A percentile compares a stretch with the other conserved stretches of the same genome.
phyloP scores from a whole-genome alignment of 2,888 invertebrate species.

The Lomographa bimaculata region DNA sequence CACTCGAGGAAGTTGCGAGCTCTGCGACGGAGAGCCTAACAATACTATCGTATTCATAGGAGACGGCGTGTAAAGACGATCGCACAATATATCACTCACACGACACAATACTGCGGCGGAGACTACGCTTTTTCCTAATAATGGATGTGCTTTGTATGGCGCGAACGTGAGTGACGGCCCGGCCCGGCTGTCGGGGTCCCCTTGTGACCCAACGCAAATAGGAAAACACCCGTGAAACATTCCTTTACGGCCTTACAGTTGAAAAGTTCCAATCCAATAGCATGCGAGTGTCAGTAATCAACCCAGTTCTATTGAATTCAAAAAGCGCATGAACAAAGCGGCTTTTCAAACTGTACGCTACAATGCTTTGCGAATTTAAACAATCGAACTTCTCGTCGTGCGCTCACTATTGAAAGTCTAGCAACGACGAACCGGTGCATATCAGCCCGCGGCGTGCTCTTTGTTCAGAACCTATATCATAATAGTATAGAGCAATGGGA shows the following conservation, averaged over 20 bases:
- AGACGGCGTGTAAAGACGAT: constrained; percentile 20
- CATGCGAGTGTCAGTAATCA: constrained; percentile 5
- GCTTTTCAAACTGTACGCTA: constrained; percentile 22
- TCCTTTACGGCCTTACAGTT: constrained; percentile 1
- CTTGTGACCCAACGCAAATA: constrained; percentile 21
- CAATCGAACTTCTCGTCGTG: constrained; percentile 24
- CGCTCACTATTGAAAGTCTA: constrained; percentile 24
- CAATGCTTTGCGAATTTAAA: constrained; percentile 27
- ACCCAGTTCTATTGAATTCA: constrained; percentile 23
- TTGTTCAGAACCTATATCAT: constrained; percentile 7
- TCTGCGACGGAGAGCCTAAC: constrained; percentile 13
- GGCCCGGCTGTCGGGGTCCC: constrained; percentile 17
- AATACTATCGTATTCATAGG: constrained; percentile 28
- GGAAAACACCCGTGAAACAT: constrained; percentile 26
- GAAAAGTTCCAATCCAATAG: constrained; percentile 14
- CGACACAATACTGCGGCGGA: constrained; percentile 32
- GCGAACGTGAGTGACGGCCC: constrained; percentile 26
- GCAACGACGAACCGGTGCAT: constrained; percentile 21
- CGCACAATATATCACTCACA: constrained; percentile 36
- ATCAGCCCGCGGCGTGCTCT: constrained; percentile 17
- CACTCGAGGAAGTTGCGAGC: constrained; percentile 14
- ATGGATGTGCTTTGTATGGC: constrained; percentile 26
- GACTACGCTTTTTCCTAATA: constrained; percentile 32
- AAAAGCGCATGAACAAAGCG: constrained; percentile 21
- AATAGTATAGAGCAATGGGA: constrained; percentile 2